These are phyloP conservation scores for Pontoporia blainvillei DNA, from an alignment of 2,113 vertebrate species.

Conservation along the genomic window DNA sequence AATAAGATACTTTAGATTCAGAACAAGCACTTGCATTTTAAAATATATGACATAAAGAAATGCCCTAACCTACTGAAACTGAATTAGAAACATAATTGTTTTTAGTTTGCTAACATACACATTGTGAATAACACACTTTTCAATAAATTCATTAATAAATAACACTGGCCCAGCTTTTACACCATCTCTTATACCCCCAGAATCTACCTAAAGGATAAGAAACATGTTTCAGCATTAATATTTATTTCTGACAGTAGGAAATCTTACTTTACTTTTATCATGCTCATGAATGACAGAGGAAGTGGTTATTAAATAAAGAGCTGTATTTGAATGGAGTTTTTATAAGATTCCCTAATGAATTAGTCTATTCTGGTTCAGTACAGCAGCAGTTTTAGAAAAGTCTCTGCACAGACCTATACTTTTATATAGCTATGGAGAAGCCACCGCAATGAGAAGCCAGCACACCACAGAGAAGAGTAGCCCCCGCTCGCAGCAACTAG, in stretches of 20 bases:
- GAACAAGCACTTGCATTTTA: not conserved
- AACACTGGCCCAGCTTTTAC: not conserved
- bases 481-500: too few species aligned
- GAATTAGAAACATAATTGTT: not conserved
- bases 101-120: not conserved
- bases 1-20: not conserved
- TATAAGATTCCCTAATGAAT: not conserved
- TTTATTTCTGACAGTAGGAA: not conserved
- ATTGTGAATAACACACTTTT: not conserved
- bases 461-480: too few species aligned
- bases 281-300: not conserved
- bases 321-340: not conserved
- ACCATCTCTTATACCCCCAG: not conserved
- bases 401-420: not conserved
- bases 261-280: not conserved
- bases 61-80: not conserved
- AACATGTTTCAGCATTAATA: not conserved
- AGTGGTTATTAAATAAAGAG: not conserved
- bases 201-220: not conserved
- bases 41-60: not conserved
- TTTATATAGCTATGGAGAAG: not conserved
- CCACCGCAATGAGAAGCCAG: too few species aligned
- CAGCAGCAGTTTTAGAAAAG: not conserved
- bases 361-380: not conserved
- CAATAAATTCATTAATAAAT: not conserved